Evolutionary conservation across 2,888 invertebrate species (phyloP).

Genomic region (Caenorhabditis macrosperma): DNA sequence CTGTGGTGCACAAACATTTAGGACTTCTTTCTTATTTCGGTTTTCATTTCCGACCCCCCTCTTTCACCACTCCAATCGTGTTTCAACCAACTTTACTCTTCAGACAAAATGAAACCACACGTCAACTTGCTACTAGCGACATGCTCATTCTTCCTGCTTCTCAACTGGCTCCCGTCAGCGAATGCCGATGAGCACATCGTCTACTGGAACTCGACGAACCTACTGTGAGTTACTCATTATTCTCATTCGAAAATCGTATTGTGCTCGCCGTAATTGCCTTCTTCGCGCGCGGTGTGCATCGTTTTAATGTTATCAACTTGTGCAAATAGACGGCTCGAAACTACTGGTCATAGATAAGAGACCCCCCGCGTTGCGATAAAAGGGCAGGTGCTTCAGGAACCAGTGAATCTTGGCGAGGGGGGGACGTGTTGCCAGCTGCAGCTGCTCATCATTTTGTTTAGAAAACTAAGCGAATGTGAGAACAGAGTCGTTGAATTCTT

Average conservation of each 20-base stretch:
- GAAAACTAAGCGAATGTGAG: constrained; percentile 52
- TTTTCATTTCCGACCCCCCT: constrained; percentile 16
- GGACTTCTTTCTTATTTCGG: constrained; percentile 39
- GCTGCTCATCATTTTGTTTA: constrained; percentile 53
- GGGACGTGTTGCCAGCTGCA: neutral
- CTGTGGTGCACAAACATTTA: constrained; percentile 51
- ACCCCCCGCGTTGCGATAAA: constrained; percentile 1
- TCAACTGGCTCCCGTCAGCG: constrained; percentile 5
- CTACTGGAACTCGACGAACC: constrained; percentile 40
- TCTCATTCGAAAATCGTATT: neutral
- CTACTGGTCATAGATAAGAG: constrained; percentile 44
- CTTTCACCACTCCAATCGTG: neutral
- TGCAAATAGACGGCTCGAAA: constrained; percentile 45
- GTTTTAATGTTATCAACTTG: constrained; percentile 52
- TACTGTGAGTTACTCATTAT: constrained; percentile 17
- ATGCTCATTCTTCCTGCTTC: constrained; percentile 4
- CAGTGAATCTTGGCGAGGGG: neutral
- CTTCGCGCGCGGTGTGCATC: constrained; percentile 15
- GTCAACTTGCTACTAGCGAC: constrained; percentile 1
- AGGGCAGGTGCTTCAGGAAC: constrained; percentile 41
- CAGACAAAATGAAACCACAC: constrained; percentile 40
- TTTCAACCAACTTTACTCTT: too few species aligned
- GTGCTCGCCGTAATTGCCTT: neutral
- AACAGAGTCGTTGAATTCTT: constrained; percentile 51
- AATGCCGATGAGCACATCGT: constrained; percentile 29